Evolutionary conservation across 2,888 invertebrate genomes (phyloP).

Genomic region (Lepidonotus clava): DNA sequence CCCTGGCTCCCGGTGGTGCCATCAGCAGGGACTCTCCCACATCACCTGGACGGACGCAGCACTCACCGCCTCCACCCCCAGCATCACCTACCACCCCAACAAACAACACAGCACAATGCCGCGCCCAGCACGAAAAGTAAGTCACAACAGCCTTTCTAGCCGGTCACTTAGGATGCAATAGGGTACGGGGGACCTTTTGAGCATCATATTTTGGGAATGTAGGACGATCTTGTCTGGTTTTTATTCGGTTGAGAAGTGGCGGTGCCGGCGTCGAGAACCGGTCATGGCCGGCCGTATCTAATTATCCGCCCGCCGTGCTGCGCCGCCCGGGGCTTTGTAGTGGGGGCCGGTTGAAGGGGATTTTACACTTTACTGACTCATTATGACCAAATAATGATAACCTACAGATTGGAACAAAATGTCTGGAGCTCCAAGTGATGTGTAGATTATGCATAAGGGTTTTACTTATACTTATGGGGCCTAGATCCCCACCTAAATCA

Average conservation of each 20-base stretch:
- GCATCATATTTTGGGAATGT: too few relatives aligned
- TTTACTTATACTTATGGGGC: neutral
- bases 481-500: too few relatives aligned
- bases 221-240: too few relatives aligned
- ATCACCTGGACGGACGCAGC: slow-evolving; percentile 65
- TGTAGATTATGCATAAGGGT: neutral
- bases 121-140: neutral
- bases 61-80: slow-evolving; percentile 71
- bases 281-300: slow-evolving; percentile 9
- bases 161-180: neutral
- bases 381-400: neutral
- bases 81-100: slow-evolving; percentile 46
- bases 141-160: neutral
- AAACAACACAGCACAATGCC: neutral
- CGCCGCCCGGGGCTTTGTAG: neutral
- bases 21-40: slow-evolving; percentile 62
- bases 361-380: neutral
- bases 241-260: too few relatives aligned
- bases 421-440: neutral
- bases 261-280: slow-evolving; percentile 24
- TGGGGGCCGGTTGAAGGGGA: neutral
- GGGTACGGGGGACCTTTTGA: neutral
- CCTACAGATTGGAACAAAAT: neutral
- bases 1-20: slow-evolving; percentile 68
- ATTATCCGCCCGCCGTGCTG: slow-evolving; percentile 21